Conservation (phyloP, 30 jellyfish, hydroid and myxozoan species). For the Aurelia coerulea region DNA sequence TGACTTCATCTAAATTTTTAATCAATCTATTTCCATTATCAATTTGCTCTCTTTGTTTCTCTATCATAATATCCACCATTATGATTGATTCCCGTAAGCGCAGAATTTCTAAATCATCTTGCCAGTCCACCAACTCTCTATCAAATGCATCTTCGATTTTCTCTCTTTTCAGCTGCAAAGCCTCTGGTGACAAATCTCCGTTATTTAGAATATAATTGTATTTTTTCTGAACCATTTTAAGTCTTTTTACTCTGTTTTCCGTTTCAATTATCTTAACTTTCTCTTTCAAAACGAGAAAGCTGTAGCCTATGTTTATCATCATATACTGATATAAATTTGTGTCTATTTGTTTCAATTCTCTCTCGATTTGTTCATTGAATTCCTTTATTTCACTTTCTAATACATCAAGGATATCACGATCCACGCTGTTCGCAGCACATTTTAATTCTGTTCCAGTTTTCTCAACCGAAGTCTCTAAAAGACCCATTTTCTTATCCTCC, state of each 20-base stretch:
- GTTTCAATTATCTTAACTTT: slow-evolving; percentile 1
- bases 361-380: background rate
- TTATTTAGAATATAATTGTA: background rate
- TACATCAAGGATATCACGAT: too few relatives aligned
- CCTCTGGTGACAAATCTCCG: background rate
- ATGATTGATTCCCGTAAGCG: slow-evolving; percentile 35
- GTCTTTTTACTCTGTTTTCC: background rate
- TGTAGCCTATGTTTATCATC: slow-evolving; percentile 36
- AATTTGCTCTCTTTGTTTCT: slow-evolving; percentile 7
- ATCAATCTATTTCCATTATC: background rate
- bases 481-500: too few relatives aligned
- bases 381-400: background rate
- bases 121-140: background rate
- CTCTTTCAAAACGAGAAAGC: slow-evolving; percentile 19
- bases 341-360: background rate
- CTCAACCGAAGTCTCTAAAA: too few relatives aligned
- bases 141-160: background rate
- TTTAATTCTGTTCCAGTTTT: too few relatives aligned
- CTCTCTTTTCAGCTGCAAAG: background rate
- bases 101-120: slow-evolving; percentile 20
- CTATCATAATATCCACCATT: slow-evolving; percentile 23
- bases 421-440: too few relatives aligned
- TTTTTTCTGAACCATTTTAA: background rate
- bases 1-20: too few relatives aligned
- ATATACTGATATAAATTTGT: background rate